A percentile compares a stretch with the other conserved stretches of the same genome.
Conservation (phyloP, 2,888 invertebrate genomes). For the Sminthurinus aureus region DNA sequence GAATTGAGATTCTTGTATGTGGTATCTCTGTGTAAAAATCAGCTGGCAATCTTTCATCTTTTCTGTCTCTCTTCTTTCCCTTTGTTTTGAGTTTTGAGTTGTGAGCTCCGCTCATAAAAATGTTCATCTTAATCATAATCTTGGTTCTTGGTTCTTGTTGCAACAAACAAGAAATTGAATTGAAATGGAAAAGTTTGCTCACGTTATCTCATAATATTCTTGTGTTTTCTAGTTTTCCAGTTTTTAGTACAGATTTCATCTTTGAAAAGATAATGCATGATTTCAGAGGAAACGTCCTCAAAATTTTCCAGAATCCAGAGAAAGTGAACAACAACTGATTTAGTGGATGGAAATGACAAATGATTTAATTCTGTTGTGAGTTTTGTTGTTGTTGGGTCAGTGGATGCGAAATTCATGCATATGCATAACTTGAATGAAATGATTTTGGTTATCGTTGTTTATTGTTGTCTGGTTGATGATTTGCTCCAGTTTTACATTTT, state of each 20-base stretch:
- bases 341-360: not conserved
- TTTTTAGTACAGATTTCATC: not conserved
- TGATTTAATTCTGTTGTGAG: not conserved
- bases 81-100: no score
- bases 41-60: not conserved
- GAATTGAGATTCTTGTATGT: not conserved
- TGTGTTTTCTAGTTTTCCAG: not conserved
- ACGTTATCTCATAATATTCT: not conserved
- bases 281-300: not conserved
- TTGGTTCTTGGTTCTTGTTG: not conserved
- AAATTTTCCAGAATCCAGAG: not conserved
- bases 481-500: no score
- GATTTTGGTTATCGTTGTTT: no score
- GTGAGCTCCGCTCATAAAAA: not conserved
- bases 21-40: not conserved
- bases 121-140: not conserved
- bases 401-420: no score
- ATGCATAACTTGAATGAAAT: no score
- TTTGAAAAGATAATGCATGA: not conserved
- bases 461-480: no score
- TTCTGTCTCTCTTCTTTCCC: not conserved
- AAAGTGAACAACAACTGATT: not conserved
- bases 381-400: not conserved
- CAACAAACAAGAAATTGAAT: not conserved
- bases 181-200: not conserved